phyloP scores from a whole-genome alignment of 2,797 vertebrate genomes.

The Aldrovandia affinis region DNA sequence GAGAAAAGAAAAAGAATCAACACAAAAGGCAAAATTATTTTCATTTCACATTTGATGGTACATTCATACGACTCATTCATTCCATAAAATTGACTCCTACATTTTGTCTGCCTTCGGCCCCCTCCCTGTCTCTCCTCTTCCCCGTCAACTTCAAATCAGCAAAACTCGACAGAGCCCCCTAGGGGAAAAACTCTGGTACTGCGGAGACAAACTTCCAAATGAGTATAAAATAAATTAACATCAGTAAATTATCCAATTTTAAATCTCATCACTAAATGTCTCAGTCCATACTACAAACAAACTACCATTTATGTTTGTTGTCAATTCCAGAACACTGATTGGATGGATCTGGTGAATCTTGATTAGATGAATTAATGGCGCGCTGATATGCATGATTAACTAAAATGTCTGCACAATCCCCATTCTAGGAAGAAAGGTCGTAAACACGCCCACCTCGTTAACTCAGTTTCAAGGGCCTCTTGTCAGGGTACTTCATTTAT shows the following conservation, averaged over 20 bases:
- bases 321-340: constrained; percentile 6
- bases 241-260: constrained; percentile 47
- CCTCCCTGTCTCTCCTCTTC: not conserved
- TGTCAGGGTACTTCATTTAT: not conserved
- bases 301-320: constrained; percentile 24
- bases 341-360: constrained; percentile 7
- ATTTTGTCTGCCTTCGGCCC: constrained; percentile 11
- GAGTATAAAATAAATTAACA: constrained; percentile 63
- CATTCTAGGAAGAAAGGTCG: not conserved
- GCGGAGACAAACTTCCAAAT: constrained; percentile 23
- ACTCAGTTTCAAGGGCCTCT: not conserved
- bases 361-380: constrained; percentile 29
- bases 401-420: not conserved
- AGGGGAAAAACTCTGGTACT: not conserved
- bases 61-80: constrained; percentile 65
- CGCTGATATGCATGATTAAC: constrained; percentile 21
- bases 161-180: constrained; percentile 44
- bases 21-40: constrained; percentile 50
- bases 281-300: constrained; percentile 17
- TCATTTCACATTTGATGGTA: constrained; percentile 77
- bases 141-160: not conserved
- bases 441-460: constrained; percentile 18
- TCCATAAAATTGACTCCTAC: constrained; percentile 27
- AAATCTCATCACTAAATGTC: constrained; percentile 45
- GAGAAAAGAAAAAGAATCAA: constrained; percentile 39